A percentile compares a stretch with the other conserved stretches of the same genome.
Evolutionary conservation across 2,888 invertebrate species (phyloP).

Genomic region (Operophtera brumata): DNA sequence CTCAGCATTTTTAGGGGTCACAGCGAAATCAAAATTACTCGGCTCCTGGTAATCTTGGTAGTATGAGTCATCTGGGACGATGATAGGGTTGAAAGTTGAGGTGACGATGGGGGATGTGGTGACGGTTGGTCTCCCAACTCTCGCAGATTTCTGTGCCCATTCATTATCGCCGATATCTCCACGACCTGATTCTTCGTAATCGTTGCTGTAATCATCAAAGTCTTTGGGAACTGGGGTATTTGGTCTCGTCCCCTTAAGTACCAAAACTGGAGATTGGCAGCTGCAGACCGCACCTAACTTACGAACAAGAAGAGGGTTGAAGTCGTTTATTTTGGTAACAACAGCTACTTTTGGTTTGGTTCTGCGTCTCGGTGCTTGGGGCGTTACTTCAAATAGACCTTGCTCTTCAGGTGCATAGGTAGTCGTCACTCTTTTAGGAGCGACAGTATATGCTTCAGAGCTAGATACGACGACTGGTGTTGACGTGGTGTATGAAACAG

Average conservation of each 20-base stretch:
- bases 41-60: constrained; percentile 70
- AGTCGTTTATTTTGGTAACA: constrained; percentile 85
- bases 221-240: constrained; percentile 51
- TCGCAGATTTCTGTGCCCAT: constrained; percentile 53
- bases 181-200: constrained; percentile 53
- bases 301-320: constrained; percentile 85
- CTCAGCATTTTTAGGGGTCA: constrained; percentile 52
- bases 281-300: constrained; percentile 88
- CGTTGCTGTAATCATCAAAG: constrained; percentile 52
- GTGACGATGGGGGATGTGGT: constrained; percentile 57
- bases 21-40: constrained; percentile 49
- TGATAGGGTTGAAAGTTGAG: constrained; percentile 72
- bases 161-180: constrained; percentile 54
- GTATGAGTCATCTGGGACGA: constrained; percentile 74
- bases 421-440: constrained; percentile 50
- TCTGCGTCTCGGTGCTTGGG: constrained; percentile 52
- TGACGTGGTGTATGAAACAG: constrained; percentile 62
- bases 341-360: constrained; percentile 78
- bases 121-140: constrained; percentile 42
- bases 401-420: constrained; percentile 62
- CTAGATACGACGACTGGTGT: constrained; percentile 52
- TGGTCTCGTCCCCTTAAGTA: constrained; percentile 72
- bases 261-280: constrained; percentile 81
- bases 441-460: constrained; percentile 45
- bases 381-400: constrained; percentile 64